These are phyloP conservation scores for Chloropsis hardwickii DNA, from an alignment of 2,113 vertebrate species.

Conservation along the genomic window DNA sequence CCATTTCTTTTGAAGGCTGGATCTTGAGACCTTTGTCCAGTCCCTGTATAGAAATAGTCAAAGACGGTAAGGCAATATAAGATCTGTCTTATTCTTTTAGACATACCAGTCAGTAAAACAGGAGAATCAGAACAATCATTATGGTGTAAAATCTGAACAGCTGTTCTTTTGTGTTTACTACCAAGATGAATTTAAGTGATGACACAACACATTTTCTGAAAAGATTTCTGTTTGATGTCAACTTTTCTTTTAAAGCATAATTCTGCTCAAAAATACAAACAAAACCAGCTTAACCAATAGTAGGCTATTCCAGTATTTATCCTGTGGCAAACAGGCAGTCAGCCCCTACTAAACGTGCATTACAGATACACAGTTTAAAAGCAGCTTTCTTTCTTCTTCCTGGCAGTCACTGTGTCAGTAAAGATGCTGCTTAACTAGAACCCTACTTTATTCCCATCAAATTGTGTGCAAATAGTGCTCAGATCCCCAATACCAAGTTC, in stretches of 20 bases:
- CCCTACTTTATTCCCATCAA: background rate
- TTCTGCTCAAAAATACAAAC: background rate
- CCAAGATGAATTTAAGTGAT: background rate
- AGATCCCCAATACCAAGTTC: background rate
- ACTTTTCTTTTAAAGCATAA: background rate
- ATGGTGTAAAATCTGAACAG: background rate
- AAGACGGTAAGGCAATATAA: background rate
- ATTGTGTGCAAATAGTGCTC: background rate
- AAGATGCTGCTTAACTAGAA: background rate
- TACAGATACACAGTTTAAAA: background rate
- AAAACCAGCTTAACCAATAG: background rate
- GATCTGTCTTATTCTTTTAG: background rate
- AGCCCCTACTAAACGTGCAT: background rate
- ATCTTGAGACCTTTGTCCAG: conserved; percentile 81
- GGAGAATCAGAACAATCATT: background rate
- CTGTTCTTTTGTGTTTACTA: background rate
- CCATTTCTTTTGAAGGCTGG: conserved; percentile 84
- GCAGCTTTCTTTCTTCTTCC: background rate
- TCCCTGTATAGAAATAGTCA: conserved; percentile 46
- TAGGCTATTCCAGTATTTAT: background rate
- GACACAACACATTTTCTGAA: background rate
- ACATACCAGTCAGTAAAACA: background rate
- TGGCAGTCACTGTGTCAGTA: background rate
- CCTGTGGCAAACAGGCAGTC: background rate
- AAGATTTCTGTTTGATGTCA: background rate